These are phyloP conservation scores for Dipus sagitta DNA, from an alignment of 2,797 vertebrate genomes.

Conservation along the genomic window DNA sequence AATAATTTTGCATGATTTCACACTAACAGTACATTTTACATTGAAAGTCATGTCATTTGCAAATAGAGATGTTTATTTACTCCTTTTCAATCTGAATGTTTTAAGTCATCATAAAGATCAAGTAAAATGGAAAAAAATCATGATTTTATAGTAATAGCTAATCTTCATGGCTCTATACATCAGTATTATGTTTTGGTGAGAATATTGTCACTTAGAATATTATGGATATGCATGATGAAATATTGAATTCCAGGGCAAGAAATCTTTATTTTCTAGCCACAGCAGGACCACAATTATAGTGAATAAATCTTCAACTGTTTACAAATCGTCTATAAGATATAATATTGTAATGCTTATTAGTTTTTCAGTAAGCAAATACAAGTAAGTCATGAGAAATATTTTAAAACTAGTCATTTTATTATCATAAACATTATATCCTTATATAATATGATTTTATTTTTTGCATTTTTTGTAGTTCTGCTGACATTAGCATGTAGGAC, in stretches of 20 bases:
- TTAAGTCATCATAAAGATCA: too few species aligned
- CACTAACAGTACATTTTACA: too few species aligned
- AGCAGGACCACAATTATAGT: background rate
- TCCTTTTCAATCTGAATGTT: too few species aligned
- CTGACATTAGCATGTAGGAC: background rate
- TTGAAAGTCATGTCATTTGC: too few species aligned
- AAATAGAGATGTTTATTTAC: too few species aligned
- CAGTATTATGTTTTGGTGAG: slow-evolving; percentile 30
- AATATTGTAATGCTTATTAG: slow-evolving; percentile 27
- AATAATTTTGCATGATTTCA: too few species aligned
- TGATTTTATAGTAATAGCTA: background rate
- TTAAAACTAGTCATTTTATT: background rate
- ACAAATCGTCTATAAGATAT: background rate
- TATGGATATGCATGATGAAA: slow-evolving; percentile 35
- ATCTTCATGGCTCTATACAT: background rate
- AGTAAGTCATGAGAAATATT: background rate
- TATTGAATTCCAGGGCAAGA: background rate
- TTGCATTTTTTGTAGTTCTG: slow-evolving; percentile 39
- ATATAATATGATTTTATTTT: background rate
- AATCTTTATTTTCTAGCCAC: background rate
- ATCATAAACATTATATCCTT: background rate
- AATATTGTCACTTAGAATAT: background rate
- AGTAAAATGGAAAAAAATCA: background rate
- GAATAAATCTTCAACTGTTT: background rate
- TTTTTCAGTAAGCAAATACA: slow-evolving; percentile 1